Evolutionary conservation across 2,888 invertebrate species (phyloP).

Genomic region (Sinelater perroti): DNA sequence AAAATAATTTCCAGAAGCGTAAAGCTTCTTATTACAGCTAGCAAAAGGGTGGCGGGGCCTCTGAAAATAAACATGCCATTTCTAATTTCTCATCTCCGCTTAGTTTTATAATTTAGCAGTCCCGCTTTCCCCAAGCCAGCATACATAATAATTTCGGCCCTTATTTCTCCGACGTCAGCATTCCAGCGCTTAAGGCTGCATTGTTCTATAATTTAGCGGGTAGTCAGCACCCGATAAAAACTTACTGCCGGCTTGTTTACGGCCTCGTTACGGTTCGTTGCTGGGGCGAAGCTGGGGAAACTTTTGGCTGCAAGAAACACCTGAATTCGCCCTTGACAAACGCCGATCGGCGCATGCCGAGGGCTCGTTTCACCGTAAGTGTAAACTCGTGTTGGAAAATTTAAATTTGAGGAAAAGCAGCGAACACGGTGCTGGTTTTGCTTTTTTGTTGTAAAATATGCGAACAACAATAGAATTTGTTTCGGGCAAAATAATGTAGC

Average conservation of each 20-base stretch:
- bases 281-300: background rate
- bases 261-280: background rate
- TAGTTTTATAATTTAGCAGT: conserved; percentile 12
- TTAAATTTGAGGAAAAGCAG: conserved; percentile 8
- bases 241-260: background rate
- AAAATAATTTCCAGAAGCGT: conserved; percentile 6
- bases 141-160: conserved; percentile 4
- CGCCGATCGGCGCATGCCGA: background rate
- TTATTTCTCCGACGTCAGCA: conserved; percentile 1
- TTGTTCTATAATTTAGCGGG: too few species aligned
- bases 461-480: too few species aligned
- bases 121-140: conserved; percentile 3
- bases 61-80: conserved; percentile 15
- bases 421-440: too few species aligned
- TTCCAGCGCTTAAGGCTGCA: background rate
- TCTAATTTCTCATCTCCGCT: conserved; percentile 12
- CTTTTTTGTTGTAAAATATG: too few species aligned
- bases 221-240: too few species aligned
- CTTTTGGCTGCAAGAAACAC: background rate
- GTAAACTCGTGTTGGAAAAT: conserved; percentile 13
- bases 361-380: conserved; percentile 6
- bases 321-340: conserved; percentile 9
- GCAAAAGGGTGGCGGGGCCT: conserved; percentile 9
- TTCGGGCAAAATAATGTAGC: too few species aligned
- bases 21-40: conserved; percentile 9